phyloP scores from a whole-genome alignment of 1,140 invertebrate species.

The Daktulosphaira vitifoliae region DNA sequence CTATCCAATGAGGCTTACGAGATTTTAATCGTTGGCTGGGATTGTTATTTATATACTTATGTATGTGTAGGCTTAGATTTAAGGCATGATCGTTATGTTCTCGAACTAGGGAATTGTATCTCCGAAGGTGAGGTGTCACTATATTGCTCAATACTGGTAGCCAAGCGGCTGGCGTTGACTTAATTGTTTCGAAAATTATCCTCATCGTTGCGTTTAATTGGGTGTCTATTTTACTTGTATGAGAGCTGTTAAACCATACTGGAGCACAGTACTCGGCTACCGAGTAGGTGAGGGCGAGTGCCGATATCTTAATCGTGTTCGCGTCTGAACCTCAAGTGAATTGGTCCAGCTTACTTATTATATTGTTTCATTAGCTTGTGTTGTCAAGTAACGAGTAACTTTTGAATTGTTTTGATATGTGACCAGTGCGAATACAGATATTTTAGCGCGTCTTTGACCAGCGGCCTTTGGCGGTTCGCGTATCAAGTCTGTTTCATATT shows the following conservation, averaged over 20 bases:
- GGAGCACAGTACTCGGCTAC: background rate
- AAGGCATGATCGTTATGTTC: background rate
- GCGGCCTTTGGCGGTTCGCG: too few relatives aligned
- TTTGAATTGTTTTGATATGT: too few relatives aligned
- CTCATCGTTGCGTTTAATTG: constrained; percentile 15
- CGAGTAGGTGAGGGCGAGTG: constrained; percentile 31
- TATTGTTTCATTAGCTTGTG: too few relatives aligned
- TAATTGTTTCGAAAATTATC: constrained; percentile 3
- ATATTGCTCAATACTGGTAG: constrained; percentile 9
- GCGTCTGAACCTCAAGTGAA: constrained; percentile 4
- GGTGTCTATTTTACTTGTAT: constrained; percentile 11
- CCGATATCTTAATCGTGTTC: constrained; percentile 13
- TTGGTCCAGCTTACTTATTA: constrained; percentile 4
- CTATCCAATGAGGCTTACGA: background rate
- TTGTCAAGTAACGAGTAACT: too few relatives aligned
- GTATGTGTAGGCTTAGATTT: constrained; percentile 1
- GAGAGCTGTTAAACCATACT: constrained; percentile 15
- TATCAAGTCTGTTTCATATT: too few relatives aligned
- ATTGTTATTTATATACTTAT: background rate
- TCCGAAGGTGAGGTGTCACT: background rate
- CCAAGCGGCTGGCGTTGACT: constrained; percentile 9
- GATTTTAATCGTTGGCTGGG: background rate
- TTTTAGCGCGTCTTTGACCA: too few relatives aligned
- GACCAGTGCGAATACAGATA: too few relatives aligned
- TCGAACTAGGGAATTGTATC: background rate